Base-by-base conservation (phyloP, 2,113 vertebrate genomes). In the Clarias batrachus region DNA sequence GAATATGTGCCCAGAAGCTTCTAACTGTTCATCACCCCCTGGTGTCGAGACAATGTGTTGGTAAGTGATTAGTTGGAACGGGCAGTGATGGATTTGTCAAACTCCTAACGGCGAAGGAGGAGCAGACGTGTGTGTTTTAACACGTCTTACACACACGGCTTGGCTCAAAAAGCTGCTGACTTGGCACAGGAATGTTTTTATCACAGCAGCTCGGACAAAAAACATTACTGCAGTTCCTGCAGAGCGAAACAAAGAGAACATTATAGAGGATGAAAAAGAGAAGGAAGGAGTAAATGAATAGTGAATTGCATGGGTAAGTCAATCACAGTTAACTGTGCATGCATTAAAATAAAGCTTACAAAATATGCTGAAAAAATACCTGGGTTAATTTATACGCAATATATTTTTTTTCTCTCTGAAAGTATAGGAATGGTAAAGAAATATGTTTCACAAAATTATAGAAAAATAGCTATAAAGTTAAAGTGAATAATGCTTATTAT, bases 111-210 rank as follows among this genome's bases (percentile, higher is more conserved):
- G 96, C 78, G 97, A 94, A 85, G 95, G 94, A 52, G 95, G 90
- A 0, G 94, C 84, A 59, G 92, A 89, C 33, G 96, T 94, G 88
- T 96, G 96, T 97, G 94, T 96, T 94, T 91, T 97, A 98, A 94
- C 97, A 99, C 86, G 92, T 94, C 91, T 96, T 98, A 90, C 98
- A 99, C 87, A 99, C 98, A 14, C 97, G 95, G 92, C 93, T 98
- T 90, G 98, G 97, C 91, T 99, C 97, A 13, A 98, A 99, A 90
- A 99, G 96, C 95, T 99, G 98, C 94, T 99, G 97, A 89, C 97
- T 99, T 86, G 98, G 98, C 94, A 99, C 97, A 3, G 98, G 97
- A 91, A 98, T 96, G 96, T 99, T 99, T 97, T 99, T 98, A 93
- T 99, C 97, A 87, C 97, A 99, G 90, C 98, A 99, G 90, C 96